A percentile compares a stretch with the other conserved stretches of the same genome.
Evolutionary conservation across 2,888 invertebrate species (phyloP).

Genomic region (Miltochrista miniata): DNA sequence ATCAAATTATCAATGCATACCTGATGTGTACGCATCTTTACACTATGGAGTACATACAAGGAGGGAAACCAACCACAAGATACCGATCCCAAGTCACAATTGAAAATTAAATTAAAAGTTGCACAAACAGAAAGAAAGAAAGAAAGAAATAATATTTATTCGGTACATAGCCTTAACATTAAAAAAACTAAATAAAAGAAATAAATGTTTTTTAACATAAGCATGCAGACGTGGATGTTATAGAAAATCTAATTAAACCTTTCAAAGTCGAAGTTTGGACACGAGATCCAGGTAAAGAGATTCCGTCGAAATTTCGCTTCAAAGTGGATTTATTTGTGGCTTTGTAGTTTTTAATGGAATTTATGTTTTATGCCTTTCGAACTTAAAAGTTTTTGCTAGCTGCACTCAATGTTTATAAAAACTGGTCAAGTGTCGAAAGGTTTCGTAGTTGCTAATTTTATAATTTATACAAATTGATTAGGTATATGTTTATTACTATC

Average conservation of each 20-base stretch:
- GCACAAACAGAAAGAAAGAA: no score
- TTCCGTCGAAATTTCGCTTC: not conserved
- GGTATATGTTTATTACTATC: no score
- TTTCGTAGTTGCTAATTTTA: no score
- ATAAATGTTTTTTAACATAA: no score
- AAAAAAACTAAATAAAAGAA: no score
- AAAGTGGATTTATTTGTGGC: not conserved
- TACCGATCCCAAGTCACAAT: conserved; percentile 10
- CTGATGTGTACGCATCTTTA: not conserved
- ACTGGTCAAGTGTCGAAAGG: no score
- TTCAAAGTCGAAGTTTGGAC: conserved; percentile 11
- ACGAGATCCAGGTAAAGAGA: not conserved
- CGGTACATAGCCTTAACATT: no score
- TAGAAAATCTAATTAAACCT: conserved; percentile 30
- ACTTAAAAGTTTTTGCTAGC: no score
- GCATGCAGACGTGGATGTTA: conserved; percentile 11
- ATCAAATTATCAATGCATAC: not conserved
- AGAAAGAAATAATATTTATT: no score
- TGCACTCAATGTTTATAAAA: no score
- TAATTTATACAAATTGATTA: no score
- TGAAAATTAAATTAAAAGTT: conserved; percentile 36
- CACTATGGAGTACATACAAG: not conserved
- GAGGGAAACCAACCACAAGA: not conserved
- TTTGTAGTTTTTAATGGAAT: not conserved
- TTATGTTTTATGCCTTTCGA: not conserved